Conservation (phyloP, 2,113 vertebrate genomes). For the Nanorana parkeri region DNA sequence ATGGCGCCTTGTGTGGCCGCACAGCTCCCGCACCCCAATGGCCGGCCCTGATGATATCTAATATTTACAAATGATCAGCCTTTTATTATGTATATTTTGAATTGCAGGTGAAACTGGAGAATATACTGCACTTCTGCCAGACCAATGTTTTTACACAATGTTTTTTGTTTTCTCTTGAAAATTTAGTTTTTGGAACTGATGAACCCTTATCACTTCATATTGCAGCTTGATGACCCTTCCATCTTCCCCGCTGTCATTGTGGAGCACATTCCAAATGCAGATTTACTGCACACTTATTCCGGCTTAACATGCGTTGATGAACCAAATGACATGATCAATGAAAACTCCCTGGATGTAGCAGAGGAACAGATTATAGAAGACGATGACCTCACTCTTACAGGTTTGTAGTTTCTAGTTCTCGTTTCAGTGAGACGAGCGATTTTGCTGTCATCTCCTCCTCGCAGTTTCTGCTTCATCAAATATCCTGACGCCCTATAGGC, state of each 20-base stretch:
- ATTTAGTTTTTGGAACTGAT: neutral
- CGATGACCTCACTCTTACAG: constrained; percentile 80
- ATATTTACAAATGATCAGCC: too few relatives aligned
- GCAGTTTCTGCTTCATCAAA: too few relatives aligned
- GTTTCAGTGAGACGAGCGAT: too few relatives aligned
- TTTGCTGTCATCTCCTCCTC: neutral
- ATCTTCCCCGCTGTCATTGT: constrained; percentile 92
- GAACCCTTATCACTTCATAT: neutral
- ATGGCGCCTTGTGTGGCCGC: too few relatives aligned
- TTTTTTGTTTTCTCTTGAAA: neutral
- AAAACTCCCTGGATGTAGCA: constrained; percentile 78
- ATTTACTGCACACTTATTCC: constrained; percentile 84
- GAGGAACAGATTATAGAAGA: constrained; percentile 83
- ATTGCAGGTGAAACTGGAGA: neutral
- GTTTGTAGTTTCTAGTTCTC: constrained; percentile 57
- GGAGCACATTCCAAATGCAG: constrained; percentile 88
- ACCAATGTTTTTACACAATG: too few relatives aligned
- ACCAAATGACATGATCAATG: constrained; percentile 78
- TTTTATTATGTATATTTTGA: neutral
- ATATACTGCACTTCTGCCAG: too few relatives aligned
- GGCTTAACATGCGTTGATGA: constrained; percentile 84
- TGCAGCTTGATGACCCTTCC: constrained; percentile 80
- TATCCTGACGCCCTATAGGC: neutral
- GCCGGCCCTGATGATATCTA: too few relatives aligned
- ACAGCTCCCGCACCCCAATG: too few relatives aligned